A percentile compares a stretch with the other conserved stretches of the same genome.
Evolutionary conservation across 1,140 invertebrate species (phyloP).

Genomic region (Macrotrachela quadricornifera): DNA sequence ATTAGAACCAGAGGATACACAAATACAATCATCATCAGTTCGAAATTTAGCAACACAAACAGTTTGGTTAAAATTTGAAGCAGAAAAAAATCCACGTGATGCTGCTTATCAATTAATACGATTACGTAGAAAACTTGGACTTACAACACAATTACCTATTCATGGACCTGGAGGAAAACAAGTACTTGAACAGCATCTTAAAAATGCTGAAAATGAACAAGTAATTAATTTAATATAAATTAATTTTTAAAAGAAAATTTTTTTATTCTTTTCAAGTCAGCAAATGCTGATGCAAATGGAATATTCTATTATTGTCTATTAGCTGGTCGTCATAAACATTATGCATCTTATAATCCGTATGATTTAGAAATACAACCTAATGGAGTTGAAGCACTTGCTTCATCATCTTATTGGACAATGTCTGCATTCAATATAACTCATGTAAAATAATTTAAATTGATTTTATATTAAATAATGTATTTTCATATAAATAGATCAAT

Average conservation of each 20-base stretch:
- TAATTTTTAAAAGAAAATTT: neutral
- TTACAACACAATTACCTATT: slow-evolving; percentile 20
- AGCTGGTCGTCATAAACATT: neutral
- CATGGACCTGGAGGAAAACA: slow-evolving; percentile 20
- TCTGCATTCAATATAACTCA: neutral
- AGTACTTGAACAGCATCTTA: slow-evolving; percentile 16
- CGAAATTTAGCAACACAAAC: too few relatives aligned
- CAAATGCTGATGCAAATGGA: neutral
- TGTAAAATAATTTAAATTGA: too few relatives aligned
- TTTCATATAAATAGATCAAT: neutral
- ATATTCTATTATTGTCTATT: neutral
- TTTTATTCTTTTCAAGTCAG: neutral
- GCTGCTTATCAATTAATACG: slow-evolving; percentile 15
- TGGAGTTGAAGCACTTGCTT: neutral
- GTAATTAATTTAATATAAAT: neutral
- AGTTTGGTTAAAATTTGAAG: too few relatives aligned
- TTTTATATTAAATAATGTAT: too few relatives aligned
- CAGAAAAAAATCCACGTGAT: slow-evolving; percentile 10
- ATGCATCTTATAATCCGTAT: neutral
- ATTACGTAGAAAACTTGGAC: slow-evolving; percentile 17
- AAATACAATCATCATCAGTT: too few relatives aligned
- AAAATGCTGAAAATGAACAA: slow-evolving; percentile 15
- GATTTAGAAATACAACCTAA: neutral
- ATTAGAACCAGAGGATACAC: too few relatives aligned
- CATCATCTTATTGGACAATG: slow-evolving; percentile 9